phyloP scores from a whole-genome alignment of 2,113 vertebrate genomes.

The Rhegmatorhina hoffmannsi region DNA sequence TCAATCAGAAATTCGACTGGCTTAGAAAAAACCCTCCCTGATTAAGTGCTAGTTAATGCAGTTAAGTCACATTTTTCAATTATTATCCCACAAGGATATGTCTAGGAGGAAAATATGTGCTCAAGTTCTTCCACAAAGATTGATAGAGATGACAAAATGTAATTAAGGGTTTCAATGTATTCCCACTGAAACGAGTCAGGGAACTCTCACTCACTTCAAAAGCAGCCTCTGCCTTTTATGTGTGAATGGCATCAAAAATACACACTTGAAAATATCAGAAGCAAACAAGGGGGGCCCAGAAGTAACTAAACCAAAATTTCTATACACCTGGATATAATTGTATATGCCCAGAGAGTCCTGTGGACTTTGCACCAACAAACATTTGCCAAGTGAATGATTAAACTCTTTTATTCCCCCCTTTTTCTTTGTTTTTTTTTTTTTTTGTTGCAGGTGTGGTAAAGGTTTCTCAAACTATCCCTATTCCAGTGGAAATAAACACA shows the following conservation, averaged over 20 bases:
- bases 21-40: neutral
- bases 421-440: too few species aligned
- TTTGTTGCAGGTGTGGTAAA: neutral
- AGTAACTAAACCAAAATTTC: neutral
- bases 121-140: slow-evolving; percentile 7
- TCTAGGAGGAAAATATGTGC: neutral
- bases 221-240: neutral
- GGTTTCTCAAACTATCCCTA: neutral
- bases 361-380: neutral
- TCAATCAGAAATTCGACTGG: slow-evolving; percentile 4
- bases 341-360: neutral
- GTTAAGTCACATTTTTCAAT: slow-evolving; percentile 48
- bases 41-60: neutral
- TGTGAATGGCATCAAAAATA: neutral
- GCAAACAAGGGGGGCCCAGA: neutral
- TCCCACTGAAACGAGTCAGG: neutral
- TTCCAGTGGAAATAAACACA: neutral
- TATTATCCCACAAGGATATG: slow-evolving; percentile 4
- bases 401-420: neutral
- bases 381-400: neutral
- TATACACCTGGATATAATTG: neutral
- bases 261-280: neutral
- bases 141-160: slow-evolving; percentile 28
- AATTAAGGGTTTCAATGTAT: slow-evolving; percentile 47
- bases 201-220: slow-evolving; percentile 23